phyloP scores from a whole-genome alignment of 2,888 invertebrate species.

The Gibbula magus region DNA sequence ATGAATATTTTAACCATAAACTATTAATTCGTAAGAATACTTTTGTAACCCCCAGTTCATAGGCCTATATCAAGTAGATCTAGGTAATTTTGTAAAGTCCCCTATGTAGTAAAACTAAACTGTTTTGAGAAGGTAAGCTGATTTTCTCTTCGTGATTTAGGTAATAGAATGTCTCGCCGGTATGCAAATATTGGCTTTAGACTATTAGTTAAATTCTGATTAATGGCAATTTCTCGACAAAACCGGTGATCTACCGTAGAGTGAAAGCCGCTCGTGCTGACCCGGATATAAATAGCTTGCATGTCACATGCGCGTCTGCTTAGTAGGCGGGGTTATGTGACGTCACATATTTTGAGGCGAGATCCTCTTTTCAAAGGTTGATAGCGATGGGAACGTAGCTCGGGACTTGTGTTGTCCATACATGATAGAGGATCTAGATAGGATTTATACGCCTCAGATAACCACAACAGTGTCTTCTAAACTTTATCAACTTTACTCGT shows the following conservation, averaged over 20 bases:
- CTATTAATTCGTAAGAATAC: no score
- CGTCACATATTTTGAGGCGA: background rate
- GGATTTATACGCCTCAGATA: background rate
- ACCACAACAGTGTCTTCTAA: background rate
- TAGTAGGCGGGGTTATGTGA: background rate
- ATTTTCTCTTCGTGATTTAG: no score
- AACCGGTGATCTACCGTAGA: background rate
- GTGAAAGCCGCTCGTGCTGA: background rate
- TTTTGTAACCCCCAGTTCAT: no score
- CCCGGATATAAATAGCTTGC: slow-evolving; percentile 7
- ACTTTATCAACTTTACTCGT: background rate
- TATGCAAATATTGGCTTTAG: no score
- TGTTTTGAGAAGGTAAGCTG: no score
- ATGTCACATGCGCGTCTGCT: slow-evolving; percentile 2
- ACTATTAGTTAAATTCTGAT: no score
- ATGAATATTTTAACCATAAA: no score
- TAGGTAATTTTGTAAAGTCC: no score
- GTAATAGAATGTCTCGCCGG: no score
- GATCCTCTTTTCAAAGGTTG: background rate
- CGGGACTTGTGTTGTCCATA: background rate
- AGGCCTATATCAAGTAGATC: no score
- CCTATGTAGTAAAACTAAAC: no score
- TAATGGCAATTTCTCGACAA: no score
- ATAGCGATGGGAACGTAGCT: background rate
- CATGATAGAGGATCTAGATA: background rate